A percentile compares a stretch with the other conserved stretches of the same genome.
These are phyloP conservation scores for Chaetura pelagica DNA, from an alignment of 2,113 vertebrate genomes.

Conservation along the genomic window DNA sequence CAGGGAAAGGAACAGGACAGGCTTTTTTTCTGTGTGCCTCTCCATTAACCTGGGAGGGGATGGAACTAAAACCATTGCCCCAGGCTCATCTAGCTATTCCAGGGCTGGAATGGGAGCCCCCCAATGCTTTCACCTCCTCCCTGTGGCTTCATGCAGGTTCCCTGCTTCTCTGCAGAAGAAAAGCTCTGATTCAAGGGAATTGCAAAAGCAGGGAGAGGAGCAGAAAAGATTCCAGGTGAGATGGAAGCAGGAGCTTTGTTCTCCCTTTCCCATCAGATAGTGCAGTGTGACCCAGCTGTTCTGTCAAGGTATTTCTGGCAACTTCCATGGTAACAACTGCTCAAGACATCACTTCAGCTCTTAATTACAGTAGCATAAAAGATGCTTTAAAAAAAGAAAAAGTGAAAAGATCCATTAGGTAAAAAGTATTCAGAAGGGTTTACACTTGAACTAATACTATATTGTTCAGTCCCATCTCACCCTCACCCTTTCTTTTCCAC, in stretches of 20 bases:
- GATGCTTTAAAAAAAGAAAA: not conserved
- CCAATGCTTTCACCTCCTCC: not conserved
- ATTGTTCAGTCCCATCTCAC: rapidly evolving
- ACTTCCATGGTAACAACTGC: not conserved
- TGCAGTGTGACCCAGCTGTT: not conserved
- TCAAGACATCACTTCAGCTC: not conserved
- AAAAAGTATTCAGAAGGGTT: not conserved
- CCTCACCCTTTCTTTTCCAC: not conserved
- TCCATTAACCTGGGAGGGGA: not conserved
- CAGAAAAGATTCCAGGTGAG: not conserved
- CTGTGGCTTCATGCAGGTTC: not conserved
- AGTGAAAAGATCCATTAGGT: not conserved
- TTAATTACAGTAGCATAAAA: not conserved
- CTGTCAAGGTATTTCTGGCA: not conserved
- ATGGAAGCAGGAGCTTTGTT: not conserved
- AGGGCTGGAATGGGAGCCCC: not conserved
- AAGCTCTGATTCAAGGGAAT: not conserved
- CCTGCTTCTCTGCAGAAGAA: not conserved
- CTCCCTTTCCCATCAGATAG: not conserved
- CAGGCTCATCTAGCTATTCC: not conserved
- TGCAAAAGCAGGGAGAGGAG: not conserved
- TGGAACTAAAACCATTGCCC: not conserved
- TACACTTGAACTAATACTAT: not conserved
- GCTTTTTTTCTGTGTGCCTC: not conserved
- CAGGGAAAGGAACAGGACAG: not conserved